phyloP scores from a whole-genome alignment of 1,140 invertebrate genomes.

The Apocrypta bakeri region DNA sequence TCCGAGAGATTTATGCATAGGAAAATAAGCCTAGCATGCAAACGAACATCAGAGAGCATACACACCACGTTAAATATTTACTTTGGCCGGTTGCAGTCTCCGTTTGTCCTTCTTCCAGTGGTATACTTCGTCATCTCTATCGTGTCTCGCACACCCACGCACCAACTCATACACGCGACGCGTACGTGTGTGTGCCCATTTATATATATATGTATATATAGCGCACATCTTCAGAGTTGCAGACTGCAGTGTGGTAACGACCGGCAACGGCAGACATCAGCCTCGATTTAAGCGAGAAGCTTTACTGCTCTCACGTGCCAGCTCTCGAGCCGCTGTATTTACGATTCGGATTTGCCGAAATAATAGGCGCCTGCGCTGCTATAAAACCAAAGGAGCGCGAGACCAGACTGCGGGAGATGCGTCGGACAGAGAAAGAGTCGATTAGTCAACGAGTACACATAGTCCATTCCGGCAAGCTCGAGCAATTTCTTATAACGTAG shows the following conservation, averaged over 20 bases:
- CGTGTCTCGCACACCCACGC: background rate
- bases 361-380: constrained; percentile 50
- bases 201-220: no score
- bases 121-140: constrained; percentile 34
- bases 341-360: constrained; percentile 55
- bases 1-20: constrained; percentile 12
- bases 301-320: constrained; percentile 53
- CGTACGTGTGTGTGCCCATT: no score
- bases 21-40: background rate
- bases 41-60: background rate
- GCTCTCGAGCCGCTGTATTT: constrained; percentile 53
- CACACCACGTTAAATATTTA: constrained; percentile 39
- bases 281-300: constrained; percentile 52
- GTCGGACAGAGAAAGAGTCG: background rate
- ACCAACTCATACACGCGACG: background rate
- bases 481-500: no score
- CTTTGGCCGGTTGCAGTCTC: constrained; percentile 2
- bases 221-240: background rate
- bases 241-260: background rate
- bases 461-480: no score
- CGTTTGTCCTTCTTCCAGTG: background rate
- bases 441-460: constrained; percentile 6
- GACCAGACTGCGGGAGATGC: background rate
- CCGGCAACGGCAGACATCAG: constrained; percentile 21
- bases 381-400: constrained; percentile 9